These are phyloP conservation scores for Tetragnatha montana DNA, from an alignment of 2,888 invertebrate genomes.

Conservation along the genomic window DNA sequence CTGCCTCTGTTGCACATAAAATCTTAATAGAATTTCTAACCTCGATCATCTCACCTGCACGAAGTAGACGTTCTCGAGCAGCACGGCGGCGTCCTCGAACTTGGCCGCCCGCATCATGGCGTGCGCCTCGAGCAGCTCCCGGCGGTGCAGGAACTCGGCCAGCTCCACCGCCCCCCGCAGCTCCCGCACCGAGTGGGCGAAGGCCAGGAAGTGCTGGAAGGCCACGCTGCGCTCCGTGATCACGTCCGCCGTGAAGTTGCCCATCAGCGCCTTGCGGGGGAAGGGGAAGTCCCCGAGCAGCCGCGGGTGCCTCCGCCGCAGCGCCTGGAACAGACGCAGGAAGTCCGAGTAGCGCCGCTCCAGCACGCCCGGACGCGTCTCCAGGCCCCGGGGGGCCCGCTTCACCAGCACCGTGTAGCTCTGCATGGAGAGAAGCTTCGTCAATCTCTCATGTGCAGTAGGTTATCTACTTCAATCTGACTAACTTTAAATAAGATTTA, in stretches of 20 bases:
- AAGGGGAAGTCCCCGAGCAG: constrained; percentile 75
- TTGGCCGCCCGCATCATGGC: constrained; percentile 73
- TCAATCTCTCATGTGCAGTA: neutral
- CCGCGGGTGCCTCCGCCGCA: constrained; percentile 74
- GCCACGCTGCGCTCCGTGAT: constrained; percentile 76
- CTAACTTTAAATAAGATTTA: too few relatives aligned
- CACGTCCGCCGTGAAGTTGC: constrained; percentile 76
- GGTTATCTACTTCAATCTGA: too few relatives aligned
- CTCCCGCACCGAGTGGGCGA: constrained; percentile 75
- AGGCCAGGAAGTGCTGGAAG: constrained; percentile 76
- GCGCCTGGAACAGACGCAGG: constrained; percentile 74
- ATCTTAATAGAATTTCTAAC: too few relatives aligned
- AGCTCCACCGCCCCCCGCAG: constrained; percentile 75
- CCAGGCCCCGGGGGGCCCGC: constrained; percentile 73
- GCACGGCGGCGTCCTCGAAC: constrained; percentile 74
- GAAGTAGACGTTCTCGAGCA: constrained; percentile 75
- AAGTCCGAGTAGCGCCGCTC: constrained; percentile 77
- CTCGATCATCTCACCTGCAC: constrained; percentile 75
- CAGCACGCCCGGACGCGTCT: constrained; percentile 74
- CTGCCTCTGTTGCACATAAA: too few relatives aligned
- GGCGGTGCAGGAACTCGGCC: constrained; percentile 75
- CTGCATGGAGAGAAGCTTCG: constrained; percentile 21
- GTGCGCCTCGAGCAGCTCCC: constrained; percentile 74
- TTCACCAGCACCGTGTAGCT: constrained; percentile 72
- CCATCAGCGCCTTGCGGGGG: constrained; percentile 76